Base-by-base conservation (phyloP, 2,797 vertebrate genomes). In the Xiphorhynchus erythropygius region DNA sequence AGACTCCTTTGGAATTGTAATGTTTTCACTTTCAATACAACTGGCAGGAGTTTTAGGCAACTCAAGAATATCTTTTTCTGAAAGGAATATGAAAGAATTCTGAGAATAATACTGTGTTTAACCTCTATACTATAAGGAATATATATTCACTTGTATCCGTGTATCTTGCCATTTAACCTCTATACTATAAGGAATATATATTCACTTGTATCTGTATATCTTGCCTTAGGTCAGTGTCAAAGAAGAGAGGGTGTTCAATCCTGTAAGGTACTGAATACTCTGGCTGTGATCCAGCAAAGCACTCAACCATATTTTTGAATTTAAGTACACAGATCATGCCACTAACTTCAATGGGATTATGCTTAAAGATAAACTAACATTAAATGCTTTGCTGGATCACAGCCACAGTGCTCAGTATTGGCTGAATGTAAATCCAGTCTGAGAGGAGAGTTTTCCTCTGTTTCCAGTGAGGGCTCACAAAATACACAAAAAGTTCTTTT, bases 301-400 rank as follows among this genome's bases (percentile, higher is more conserved):
- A 92, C 93, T 96, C 81, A 77, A 11, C 24, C 84, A 6, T 37
- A 35, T 59, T 62, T 78, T 91, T 89, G 86, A 90, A 75, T 76
- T 91, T 85, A 91, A 92, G 78, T 55, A 78, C 50, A 47, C 25
- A 69, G 75, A 85, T 94, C 62, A 87, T 3, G 7, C 46, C 78
- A 85, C 64, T 85, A 53, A 77, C 46, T 94, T 95, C 89, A 93
- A 44, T 80, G n/a, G 71, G 78, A 91, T 92, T 92, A 82, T 70
- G 24, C 8, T 93, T 95, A 91, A 95, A 92, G 71, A 89, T 62
- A 93, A 95, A 89, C 49, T 85, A 80, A 83, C 69, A 42, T 89
- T 89, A 95, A 97, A 89, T 87, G 69, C 57, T 91, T 77, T 93
- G 16, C 39, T 92, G 90, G 89, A 94, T 96, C 89, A 89, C 53